Evolutionary conservation across 2,888 invertebrate genomes (phyloP), one percentile per base, ranked within the genome.

Genomic region (Rhingia campestris): DNA sequence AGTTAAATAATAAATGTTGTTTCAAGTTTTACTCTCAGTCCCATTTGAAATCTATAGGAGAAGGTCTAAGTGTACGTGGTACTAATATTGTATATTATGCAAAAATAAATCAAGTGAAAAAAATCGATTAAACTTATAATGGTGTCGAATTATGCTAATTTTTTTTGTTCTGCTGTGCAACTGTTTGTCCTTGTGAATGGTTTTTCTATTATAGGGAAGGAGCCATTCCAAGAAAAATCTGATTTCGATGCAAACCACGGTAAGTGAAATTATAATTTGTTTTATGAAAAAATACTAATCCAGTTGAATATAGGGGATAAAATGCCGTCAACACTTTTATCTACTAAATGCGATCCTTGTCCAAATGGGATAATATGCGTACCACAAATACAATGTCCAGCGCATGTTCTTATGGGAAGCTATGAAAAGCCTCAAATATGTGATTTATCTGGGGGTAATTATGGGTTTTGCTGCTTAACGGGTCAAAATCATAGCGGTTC

Each of bases 311-410:
- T 49, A 58, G 72, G 3, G 3, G 39, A 30, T 4, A 7, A 32
- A 6, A 63, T 53, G 37, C 10, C 70, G 4, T 54, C 79, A 6
- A 4, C 66, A 1, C 54, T 84, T 56, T 59, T 84, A 30, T 47
- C 63, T 2, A 69, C 43, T 0, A 88, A 89, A 86, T 90, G 90
- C 63, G 88, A 87, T 3, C 87, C 88, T 0, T 94, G 94, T 85
- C 92, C 92, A 0, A 89, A 91, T 0, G 89, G 91, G 7, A 92
- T 93, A 0, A 88, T 88, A 53, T 95, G 95, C 87, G 94, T 95
- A 4, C 93, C 94, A 0, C 93, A 92, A 84, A 92, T 95, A 30
- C 94, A 94, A 88, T 95, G 95, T 88, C 95, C 95, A 0, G 94
- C 94, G 0, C 94, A 94, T 88, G 89, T 94, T 4, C 90, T 92